phyloP scores from a whole-genome alignment of 2,888 invertebrate species.

The Chrysolina haemoptera region DNA sequence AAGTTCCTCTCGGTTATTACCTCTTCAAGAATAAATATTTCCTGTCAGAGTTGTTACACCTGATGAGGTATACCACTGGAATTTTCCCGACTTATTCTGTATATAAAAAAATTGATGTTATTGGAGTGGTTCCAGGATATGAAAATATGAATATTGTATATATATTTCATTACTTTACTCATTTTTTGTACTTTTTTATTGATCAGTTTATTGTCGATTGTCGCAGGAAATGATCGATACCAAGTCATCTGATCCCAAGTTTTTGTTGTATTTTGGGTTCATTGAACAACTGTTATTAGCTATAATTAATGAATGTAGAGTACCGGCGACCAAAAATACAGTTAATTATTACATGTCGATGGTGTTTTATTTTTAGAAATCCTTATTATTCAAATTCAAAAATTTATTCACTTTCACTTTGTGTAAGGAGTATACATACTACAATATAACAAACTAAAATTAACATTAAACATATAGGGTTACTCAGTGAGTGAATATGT shows the following conservation, averaged over 20 bases:
- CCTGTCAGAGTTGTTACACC: too few species aligned
- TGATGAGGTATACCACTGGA: too few species aligned
- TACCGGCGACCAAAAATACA: conserved; percentile 13
- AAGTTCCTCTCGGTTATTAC: too few species aligned
- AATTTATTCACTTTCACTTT: too few species aligned
- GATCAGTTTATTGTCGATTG: conserved; percentile 9
- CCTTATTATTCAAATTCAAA: not conserved
- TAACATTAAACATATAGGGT: too few species aligned
- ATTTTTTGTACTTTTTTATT: conserved; percentile 10
- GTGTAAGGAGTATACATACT: too few species aligned
- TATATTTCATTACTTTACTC: not conserved
- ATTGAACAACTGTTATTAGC: conserved; percentile 7
- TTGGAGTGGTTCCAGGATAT: not conserved
- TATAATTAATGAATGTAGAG: conserved; percentile 1
- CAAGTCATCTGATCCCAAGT: not conserved
- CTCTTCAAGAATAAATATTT: too few species aligned
- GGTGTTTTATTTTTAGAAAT: not conserved
- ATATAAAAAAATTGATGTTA: not conserved
- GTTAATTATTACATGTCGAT: not conserved
- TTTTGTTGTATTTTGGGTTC: not conserved
- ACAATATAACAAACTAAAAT: too few species aligned
- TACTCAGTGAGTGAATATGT: too few species aligned
- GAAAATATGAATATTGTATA: not conserved
- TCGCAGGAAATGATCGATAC: not conserved
- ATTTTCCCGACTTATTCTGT: too few species aligned